Percentiles rank a stretch among this genome's conserved stretches.
Evolutionary conservation across 2,797 vertebrate species (phyloP).

Genomic region (Enteromius afrohamiltoni): DNA sequence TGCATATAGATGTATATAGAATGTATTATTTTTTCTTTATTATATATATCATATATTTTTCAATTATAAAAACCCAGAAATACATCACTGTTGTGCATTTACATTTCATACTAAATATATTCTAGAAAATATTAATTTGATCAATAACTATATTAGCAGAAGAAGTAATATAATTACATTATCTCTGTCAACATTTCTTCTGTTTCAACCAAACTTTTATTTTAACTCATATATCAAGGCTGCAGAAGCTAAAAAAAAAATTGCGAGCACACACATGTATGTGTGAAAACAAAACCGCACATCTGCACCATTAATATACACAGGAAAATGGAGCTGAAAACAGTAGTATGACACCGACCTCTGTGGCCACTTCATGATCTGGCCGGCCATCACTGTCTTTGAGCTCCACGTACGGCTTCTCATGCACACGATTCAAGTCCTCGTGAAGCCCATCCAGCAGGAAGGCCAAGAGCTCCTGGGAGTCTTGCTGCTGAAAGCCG

Average conservation of each 20-base stretch:
- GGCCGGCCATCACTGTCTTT: slow-evolving; percentile 96
- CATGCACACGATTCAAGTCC: slow-evolving; percentile 96
- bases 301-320: neutral
- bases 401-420: slow-evolving; percentile 97
- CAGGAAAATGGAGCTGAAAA: neutral
- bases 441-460: slow-evolving; percentile 97
- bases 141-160: neutral
- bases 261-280: neutral
- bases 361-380: slow-evolving; percentile 96
- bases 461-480: slow-evolving; percentile 96
- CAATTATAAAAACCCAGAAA: too few species aligned
- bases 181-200: neutral
- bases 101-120: neutral
- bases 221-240: neutral
- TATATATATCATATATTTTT: too few species aligned
- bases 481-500: slow-evolving; percentile 98
- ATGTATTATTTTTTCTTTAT: too few species aligned
- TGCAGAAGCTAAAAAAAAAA: neutral
- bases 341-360: slow-evolving; percentile 77
- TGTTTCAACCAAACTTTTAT: neutral
- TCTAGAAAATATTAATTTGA: neutral
- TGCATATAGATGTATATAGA: too few species aligned
- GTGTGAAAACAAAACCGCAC: neutral
- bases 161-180: neutral
- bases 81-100: neutral